Evolutionary conservation across 1,140 invertebrate genomes (phyloP).

Genomic region (Papilio glaucus): DNA sequence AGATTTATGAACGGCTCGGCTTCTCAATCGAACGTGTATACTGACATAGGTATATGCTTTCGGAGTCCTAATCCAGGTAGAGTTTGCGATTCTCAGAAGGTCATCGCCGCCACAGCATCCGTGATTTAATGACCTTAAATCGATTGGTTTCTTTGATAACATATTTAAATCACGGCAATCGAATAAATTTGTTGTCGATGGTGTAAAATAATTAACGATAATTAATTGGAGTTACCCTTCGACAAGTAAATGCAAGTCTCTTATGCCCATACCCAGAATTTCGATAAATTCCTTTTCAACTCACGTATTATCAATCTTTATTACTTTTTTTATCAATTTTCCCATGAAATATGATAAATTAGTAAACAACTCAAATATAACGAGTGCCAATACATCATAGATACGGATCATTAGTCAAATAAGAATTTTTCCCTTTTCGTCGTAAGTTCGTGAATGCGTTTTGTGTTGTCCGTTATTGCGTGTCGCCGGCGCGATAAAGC

Average conservation of each 20-base stretch:
- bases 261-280: not conserved
- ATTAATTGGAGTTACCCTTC: slow-evolving; percentile 12
- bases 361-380: slow-evolving; percentile 21
- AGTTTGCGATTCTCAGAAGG: slow-evolving; percentile 45
- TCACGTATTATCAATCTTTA: not conserved
- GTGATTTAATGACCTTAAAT: slow-evolving; percentile 35
- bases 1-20: slow-evolving; percentile 62
- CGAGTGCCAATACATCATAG: slow-evolving; percentile 46
- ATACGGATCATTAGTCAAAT: slow-evolving; percentile 45
- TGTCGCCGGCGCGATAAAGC: slow-evolving; percentile 57
- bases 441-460: slow-evolving; percentile 52
- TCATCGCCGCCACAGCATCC: slow-evolving; percentile 35
- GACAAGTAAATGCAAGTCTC: not conserved
- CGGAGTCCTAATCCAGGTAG: slow-evolving; percentile 62
- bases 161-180: slow-evolving; percentile 5
- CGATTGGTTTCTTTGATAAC: slow-evolving; percentile 26
- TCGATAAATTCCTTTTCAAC: not conserved
- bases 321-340: not conserved
- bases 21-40: slow-evolving; percentile 8
- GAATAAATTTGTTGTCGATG: slow-evolving; percentile 25
- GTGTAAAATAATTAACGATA: slow-evolving; percentile 22
- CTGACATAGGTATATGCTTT: slow-evolving; percentile 37
- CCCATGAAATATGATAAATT: slow-evolving; percentile 20
- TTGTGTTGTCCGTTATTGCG: slow-evolving; percentile 55
- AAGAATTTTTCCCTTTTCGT: slow-evolving; percentile 42